phyloP scores from a whole-genome alignment of 2,888 invertebrate species.

The Noctua comes region DNA sequence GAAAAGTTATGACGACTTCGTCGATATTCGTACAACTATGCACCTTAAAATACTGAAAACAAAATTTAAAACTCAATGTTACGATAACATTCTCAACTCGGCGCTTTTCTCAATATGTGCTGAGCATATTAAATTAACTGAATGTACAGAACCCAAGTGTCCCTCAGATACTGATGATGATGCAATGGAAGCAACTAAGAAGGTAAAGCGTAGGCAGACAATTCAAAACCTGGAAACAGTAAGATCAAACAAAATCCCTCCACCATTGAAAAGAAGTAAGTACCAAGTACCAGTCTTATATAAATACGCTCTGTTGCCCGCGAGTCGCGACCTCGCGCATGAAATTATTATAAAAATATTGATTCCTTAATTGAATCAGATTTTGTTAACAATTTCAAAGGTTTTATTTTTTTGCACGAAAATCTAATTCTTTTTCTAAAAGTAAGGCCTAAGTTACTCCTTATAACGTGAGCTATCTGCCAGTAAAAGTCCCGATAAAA shows the following conservation, averaged over 20 bases:
- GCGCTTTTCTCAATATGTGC: background rate
- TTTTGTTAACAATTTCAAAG: no score
- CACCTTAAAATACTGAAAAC: background rate
- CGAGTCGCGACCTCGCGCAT: background rate
- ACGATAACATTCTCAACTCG: background rate
- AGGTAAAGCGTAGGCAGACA: conserved; percentile 14
- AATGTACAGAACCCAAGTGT: background rate
- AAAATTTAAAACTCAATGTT: background rate
- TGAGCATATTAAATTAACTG: background rate
- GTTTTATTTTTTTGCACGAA: no score
- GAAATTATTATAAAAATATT: background rate
- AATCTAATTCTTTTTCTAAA: no score
- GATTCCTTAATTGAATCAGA: background rate
- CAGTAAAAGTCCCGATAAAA: no score
- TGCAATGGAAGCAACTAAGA: conserved; percentile 21
- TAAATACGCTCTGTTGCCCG: background rate
- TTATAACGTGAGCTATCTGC: no score
- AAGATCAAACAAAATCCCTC: conserved; percentile 14
- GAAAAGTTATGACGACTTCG: background rate
- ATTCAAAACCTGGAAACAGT: conserved; percentile 21
- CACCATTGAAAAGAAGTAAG: conserved; percentile 53
- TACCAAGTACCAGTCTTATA: background rate
- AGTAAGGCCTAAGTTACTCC: no score
- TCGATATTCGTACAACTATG: conserved; percentile 2
- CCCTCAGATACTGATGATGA: conserved; percentile 32